Percentiles rank a stretch among this genome's conserved stretches.
These are phyloP conservation scores for Phortica magna DNA, from an alignment of 2,888 invertebrate genomes.

Conservation along the genomic window DNA sequence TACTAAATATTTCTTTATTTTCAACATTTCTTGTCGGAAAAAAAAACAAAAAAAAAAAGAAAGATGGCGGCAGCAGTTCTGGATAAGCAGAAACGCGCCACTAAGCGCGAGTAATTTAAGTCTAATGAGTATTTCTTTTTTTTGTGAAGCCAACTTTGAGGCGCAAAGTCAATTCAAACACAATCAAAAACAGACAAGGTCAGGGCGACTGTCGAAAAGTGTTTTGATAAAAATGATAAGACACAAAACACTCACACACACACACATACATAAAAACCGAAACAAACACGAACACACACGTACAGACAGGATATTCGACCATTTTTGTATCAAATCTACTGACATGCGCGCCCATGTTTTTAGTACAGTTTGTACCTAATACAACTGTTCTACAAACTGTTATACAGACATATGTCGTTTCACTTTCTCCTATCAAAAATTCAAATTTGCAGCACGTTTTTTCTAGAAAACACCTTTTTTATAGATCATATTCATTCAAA, in stretches of 20 bases:
- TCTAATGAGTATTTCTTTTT: constrained; percentile 8
- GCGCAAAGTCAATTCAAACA: background rate
- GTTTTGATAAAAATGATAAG: constrained; percentile 61
- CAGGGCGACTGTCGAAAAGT: constrained; percentile 42
- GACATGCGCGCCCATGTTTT: background rate
- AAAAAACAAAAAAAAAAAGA: background rate
- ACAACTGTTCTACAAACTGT: background rate
- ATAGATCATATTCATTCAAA: constrained; percentile 4
- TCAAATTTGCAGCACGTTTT: constrained; percentile 2
- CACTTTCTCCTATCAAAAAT: background rate
- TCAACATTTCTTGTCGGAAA: background rate
- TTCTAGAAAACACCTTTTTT: constrained; percentile 4
- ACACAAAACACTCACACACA: constrained; percentile 30
- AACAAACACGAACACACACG: constrained; percentile 11
- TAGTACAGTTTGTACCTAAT: no score
- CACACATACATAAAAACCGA: constrained; percentile 24
- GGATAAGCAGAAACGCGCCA: background rate
- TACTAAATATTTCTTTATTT: no score
- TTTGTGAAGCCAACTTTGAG: background rate
- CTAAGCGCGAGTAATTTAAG: constrained; percentile 18
- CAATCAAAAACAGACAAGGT: constrained; percentile 57
- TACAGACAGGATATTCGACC: constrained; percentile 20
- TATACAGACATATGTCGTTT: background rate
- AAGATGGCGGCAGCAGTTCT: background rate
- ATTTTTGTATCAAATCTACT: background rate